Base-by-base conservation (phyloP, 2,888 invertebrate species). In the Smittia sp. region DNA sequence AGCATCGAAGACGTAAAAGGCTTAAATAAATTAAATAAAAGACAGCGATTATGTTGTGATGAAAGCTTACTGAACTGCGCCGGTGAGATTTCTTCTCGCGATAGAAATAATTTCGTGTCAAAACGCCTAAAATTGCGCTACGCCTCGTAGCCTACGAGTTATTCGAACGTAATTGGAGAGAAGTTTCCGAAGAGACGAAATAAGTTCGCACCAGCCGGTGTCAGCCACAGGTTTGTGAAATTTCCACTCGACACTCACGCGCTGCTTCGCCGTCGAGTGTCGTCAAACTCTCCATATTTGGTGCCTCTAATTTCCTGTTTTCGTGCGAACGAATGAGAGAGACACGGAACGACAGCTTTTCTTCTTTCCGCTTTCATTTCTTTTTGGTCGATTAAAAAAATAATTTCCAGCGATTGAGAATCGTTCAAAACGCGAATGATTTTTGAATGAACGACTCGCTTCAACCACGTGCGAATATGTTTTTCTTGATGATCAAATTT, bases 271-370 rank as follows among this genome's bases (percentile, higher is more conserved):
- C n/a, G n/a, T n/a, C 3, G n/a, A 2, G 6, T 58, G 58, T 58
- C 58, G 22, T 58, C 58, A 46, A 46, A 2, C 46, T 46, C n/a
- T 18, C 58, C 58, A 20, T 58, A 58, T 58, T 58, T 22, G 58
- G 58, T 58, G 58, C 58, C 58, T 58, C n/a, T 22, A 18, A 22
- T 58, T 58, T 58, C 58, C 58, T 58, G 58, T 22, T 58, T 58
- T 58, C 58, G 22, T 46, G 32, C 46, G 15, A 46, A 46, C 46
- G n/a, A 13, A 46, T 13, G 15, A 58, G n/a, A 22, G 20, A 22
- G 7, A 18, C 22, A 58, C 58, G 9, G 6, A 58, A 13, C n/a
- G 58, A 7, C 22, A 9, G 18, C 22, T 58, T 58, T 58, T 58
- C 18, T 58, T 18, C 58, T 58, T 38, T 58, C 58, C 20, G 58